Evolutionary conservation across 2,113 vertebrate species (phyloP).

Genomic region (Neotragus moschatus): DNA sequence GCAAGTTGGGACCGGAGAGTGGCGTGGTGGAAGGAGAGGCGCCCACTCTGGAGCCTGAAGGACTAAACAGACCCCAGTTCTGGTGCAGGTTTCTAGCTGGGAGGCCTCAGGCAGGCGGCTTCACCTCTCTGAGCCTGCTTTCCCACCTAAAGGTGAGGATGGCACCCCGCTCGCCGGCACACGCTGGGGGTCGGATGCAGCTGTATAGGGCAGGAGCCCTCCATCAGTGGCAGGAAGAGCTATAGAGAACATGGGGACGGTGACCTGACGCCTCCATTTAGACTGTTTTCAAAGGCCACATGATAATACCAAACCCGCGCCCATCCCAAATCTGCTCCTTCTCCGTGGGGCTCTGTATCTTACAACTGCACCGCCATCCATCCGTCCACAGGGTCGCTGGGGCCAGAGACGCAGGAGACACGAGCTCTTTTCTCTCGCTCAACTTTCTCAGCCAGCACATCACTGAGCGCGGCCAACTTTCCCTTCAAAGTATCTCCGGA

Average conservation of each 20-base stretch:
- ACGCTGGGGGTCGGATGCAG: neutral
- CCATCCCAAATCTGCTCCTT: neutral
- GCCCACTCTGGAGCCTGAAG: neutral
- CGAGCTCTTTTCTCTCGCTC: neutral
- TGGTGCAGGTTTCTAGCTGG: neutral
- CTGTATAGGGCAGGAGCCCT: neutral
- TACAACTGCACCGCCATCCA: neutral
- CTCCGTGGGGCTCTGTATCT: neutral
- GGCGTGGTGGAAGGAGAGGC: neutral
- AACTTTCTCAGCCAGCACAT: neutral
- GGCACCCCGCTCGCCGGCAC: neutral
- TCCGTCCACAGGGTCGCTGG: neutral
- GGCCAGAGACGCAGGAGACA: neutral
- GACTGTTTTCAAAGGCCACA: neutral
- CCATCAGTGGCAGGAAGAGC: neutral
- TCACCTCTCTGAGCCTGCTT: neutral
- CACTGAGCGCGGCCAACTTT: neutral
- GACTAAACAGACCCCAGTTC: neutral
- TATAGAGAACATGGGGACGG: neutral
- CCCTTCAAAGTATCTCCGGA: neutral
- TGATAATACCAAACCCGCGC: neutral
- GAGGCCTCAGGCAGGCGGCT: neutral
- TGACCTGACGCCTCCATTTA: neutral
- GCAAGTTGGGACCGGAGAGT: neutral
- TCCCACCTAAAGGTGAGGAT: neutral